These are phyloP conservation scores for Thaumetopoea pityocampa DNA, from an alignment of 1,140 invertebrate species.

Conservation along the genomic window DNA sequence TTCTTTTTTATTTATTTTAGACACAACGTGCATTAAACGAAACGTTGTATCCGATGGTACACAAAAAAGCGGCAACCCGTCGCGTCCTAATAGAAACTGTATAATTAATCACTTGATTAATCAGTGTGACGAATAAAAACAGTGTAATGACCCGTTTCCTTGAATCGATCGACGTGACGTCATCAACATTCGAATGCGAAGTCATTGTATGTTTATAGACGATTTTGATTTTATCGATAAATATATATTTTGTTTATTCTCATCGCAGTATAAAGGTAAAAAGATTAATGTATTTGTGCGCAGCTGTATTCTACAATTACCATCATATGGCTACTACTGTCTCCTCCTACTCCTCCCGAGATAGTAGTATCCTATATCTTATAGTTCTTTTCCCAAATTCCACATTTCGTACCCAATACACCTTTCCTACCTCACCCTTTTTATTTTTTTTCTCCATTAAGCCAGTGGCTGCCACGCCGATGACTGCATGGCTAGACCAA, in stretches of 20 bases:
- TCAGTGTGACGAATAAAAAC: constrained; percentile 74
- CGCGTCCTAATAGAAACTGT: constrained; percentile 58
- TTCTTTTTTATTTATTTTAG: constrained; percentile 20
- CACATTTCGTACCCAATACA: no score
- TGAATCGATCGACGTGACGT: constrained; percentile 66
- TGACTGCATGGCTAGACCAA: no score
- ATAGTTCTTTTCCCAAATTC: no score
- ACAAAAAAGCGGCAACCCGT: constrained; percentile 38
- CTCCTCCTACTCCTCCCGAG: no score
- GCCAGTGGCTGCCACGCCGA: no score
- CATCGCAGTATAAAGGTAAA: no score
- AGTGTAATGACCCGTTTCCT: constrained; percentile 72
- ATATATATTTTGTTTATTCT: constrained; percentile 17
- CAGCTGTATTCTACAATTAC: no score
- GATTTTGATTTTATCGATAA: constrained; percentile 18
- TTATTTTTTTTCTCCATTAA: no score
- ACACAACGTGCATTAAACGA: constrained; percentile 22
- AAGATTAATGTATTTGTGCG: no score
- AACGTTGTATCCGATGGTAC: constrained; percentile 25
- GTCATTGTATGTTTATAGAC: constrained; percentile 36
- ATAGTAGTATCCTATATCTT: no score
- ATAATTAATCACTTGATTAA: constrained; percentile 74
- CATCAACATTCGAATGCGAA: constrained; percentile 61
- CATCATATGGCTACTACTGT: no score
- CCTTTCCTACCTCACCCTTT: no score